These are phyloP conservation scores for Oscheius sp. DNA, from an alignment of 2,888 invertebrate genomes.

Conservation along the genomic window DNA sequence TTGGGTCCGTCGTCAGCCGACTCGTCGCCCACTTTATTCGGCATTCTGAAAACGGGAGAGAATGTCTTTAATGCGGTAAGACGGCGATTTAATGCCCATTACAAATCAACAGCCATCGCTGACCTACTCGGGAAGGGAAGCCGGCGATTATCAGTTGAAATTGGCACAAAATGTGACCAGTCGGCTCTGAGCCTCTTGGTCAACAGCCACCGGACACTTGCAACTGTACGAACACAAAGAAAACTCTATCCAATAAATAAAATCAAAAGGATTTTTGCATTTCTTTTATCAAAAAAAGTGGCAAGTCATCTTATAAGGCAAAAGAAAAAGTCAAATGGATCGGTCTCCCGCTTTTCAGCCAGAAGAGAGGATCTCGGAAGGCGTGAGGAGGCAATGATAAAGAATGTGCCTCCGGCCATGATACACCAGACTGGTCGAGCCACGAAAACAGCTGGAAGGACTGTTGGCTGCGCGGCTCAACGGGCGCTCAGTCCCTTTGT, in stretches of 20 bases:
- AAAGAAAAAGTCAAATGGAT: background rate
- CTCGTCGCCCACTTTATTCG: slow-evolving; percentile 11
- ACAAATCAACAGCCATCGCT: slow-evolving; percentile 8
- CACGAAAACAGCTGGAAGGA: slow-evolving; percentile 19
- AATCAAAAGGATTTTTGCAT: background rate
- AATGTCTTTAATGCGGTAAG: background rate
- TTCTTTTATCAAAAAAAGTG: too few relatives aligned
- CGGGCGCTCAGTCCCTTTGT: slow-evolving; percentile 3
- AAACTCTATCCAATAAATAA: background rate
- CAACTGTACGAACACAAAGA: background rate
- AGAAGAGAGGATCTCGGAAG: background rate
- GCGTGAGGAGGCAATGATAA: background rate
- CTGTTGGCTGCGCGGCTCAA: slow-evolving; percentile 25
- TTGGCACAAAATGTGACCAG: slow-evolving; percentile 1
- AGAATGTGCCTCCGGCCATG: background rate
- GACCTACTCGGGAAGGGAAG: background rate
- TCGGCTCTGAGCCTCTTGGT: background rate
- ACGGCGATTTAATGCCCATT: slow-evolving; percentile 22
- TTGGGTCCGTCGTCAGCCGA: slow-evolving; percentile 2
- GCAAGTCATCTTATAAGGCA: background rate
- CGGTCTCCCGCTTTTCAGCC: background rate
- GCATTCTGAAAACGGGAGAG: background rate
- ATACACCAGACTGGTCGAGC: slow-evolving; percentile 18
- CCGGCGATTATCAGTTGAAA: background rate
- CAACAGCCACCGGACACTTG: background rate